Percentiles rank a stretch among this genome's conserved stretches.
phyloP scores from a whole-genome alignment of 2,888 invertebrate species.

The Ischnus inquisitorius region DNA sequence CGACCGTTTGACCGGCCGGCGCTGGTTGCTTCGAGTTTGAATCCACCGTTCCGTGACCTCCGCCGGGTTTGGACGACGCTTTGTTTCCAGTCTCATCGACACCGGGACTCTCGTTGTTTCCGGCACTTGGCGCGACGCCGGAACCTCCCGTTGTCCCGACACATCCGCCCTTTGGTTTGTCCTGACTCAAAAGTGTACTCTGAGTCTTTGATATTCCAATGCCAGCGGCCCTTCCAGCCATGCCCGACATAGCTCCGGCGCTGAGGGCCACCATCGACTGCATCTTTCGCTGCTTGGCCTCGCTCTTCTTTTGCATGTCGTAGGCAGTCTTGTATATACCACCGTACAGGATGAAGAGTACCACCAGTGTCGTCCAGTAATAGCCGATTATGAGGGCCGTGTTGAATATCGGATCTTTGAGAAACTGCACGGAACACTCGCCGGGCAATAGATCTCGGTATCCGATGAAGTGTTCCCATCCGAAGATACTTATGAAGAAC shows the following conservation, averaged over 20 bases:
- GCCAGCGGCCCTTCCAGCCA: constrained; percentile 95
- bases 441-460: constrained; percentile 94
- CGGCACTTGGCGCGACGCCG: constrained; percentile 76
- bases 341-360: constrained; percentile 97
- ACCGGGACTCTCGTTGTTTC: constrained; percentile 70
- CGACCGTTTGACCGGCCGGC: constrained; percentile 83
- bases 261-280: constrained; percentile 97
- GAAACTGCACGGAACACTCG: constrained; percentile 98
- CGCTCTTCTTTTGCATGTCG: constrained; percentile 98
- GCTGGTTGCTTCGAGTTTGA: constrained; percentile 72
- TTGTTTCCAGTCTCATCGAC: constrained; percentile 70
- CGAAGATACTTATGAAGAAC: constrained; percentile 99
- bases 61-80: constrained; percentile 66
- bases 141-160: constrained; percentile 85
- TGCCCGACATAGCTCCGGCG: constrained; percentile 95
- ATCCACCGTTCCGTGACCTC: constrained; percentile 63
- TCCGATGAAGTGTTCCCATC: constrained; percentile 99
- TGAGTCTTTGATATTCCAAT: constrained; percentile 93
- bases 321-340: constrained; percentile 99
- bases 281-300: constrained; percentile 98
- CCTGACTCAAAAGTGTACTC: constrained; percentile 89
- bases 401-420: constrained; percentile 98
- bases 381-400: constrained; percentile 98
- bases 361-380: constrained; percentile 98
- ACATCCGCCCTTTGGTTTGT: constrained; percentile 88